Percentiles rank a stretch among this genome's conserved stretches.
Conservation (phyloP, 2,113 vertebrate species). For the Ciconia boyciana region DNA sequence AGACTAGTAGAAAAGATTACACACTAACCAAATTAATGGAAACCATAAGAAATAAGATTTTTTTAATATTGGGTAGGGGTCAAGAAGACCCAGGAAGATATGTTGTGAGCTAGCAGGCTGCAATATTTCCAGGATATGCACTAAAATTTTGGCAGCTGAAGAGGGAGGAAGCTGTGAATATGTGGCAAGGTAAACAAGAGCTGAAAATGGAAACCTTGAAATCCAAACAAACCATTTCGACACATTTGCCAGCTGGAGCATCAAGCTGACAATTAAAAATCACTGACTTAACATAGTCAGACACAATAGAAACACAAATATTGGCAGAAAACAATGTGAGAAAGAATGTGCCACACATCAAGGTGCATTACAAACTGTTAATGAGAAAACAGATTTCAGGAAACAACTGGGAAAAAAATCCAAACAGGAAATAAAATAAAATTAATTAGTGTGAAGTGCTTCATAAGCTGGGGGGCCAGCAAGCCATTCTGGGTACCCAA, state of each 20-base stretch:
- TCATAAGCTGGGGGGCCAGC: neutral
- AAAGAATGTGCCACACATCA: neutral
- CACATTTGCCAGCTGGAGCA: neutral
- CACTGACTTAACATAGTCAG: neutral
- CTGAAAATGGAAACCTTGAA: slow-evolving; percentile 27
- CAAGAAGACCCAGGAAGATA: neutral
- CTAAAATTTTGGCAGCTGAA: neutral
- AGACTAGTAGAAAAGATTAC: neutral
- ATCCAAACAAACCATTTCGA: neutral
- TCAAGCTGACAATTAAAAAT: slow-evolving; percentile 27
- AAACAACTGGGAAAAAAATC: neutral
- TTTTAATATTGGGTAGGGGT: neutral
- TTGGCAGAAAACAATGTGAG: neutral
- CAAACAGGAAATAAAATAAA: neutral
- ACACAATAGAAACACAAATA: slow-evolving; percentile 32
- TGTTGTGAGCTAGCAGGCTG: neutral
- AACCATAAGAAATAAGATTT: neutral
- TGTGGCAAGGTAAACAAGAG: neutral
- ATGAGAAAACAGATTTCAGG: neutral
- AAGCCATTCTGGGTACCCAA: neutral
- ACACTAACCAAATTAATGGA: neutral
- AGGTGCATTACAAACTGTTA: neutral
- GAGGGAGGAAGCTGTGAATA: neutral
- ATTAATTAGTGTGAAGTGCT: neutral
- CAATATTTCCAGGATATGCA: neutral